Evolutionary conservation across 2,113 vertebrate species (phyloP).

Genomic region (Mus pahari): DNA sequence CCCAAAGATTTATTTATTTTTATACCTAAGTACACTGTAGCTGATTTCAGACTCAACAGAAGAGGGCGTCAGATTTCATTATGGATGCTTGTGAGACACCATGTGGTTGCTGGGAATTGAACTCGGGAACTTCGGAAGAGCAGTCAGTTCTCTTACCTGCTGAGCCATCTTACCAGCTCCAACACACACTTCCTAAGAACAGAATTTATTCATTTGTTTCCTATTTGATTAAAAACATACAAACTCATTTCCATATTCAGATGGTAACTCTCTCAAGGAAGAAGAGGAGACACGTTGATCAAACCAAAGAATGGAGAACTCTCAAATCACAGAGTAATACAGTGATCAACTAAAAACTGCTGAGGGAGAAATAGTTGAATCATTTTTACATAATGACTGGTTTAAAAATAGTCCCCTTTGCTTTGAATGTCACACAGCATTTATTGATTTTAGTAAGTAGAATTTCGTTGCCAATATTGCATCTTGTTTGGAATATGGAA

Average conservation of each 20-base stretch:
- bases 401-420: not conserved
- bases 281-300: not conserved
- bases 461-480: not conserved
- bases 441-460: constrained; percentile 35
- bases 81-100: no score
- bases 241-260: constrained; percentile 25
- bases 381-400: constrained; percentile 29
- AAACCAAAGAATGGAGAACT: not conserved
- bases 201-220: not conserved
- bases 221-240: not conserved
- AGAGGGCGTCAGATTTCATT: no score
- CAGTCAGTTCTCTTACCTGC: no score
- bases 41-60: no score
- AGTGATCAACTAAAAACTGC: constrained; percentile 38
- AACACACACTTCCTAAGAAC: constrained; percentile 40
- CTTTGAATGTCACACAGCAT: not conserved
- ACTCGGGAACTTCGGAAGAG: no score
- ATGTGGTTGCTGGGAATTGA: no score
- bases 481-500: not conserved
- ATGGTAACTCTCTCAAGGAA: not conserved
- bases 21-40: no score
- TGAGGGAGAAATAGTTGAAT: constrained; percentile 19
- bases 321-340: constrained; percentile 23
- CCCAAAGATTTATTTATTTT: no score
- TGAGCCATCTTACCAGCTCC: no score